Base-by-base conservation (phyloP, 2,888 invertebrate species). In the Eretmocerus hayati region DNA sequence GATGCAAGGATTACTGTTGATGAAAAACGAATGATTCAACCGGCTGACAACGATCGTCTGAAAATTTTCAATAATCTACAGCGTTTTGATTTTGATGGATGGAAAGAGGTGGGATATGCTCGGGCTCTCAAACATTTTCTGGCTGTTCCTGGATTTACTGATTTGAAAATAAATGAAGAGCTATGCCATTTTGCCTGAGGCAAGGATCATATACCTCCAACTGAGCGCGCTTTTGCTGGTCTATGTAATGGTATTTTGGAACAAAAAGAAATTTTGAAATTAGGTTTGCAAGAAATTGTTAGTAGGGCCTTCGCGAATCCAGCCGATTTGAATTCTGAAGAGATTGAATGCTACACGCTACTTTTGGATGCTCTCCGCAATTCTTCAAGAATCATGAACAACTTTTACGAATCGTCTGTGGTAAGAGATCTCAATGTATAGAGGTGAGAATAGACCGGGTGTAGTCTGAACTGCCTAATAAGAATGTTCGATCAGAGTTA, bases 101-200 rank as follows among this genome's bases (percentile, higher is more conserved):
- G 52, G 52, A 54, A 54, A 26, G 52, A 55, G 19, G 54, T 55
- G 1, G 42, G 54, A 11, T 55, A 50, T 32, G 23, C 54, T 13
- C 38, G 13, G 18, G 42, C 48, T 13, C 43, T 55, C 3, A 55
- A 49, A 35, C 16, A 13, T 39, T 47, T 42, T 41, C 21, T 33
- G 16, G 46, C 54, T 9, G 26, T 33, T 4, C 47, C 52, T 4
- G 54, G 46, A 3, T 54, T 52, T 39, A 37, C 19, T 9, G 52
- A 55, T 3, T 18, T 48, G 11, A 50, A 46, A 11, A 30, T 53
- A 1, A 61, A 64, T 42, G 61, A 65, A 41, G 63, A 64, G 8
- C 62, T 63, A 0, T 62, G 59, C 1, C 59, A 57, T 43, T 62
- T 53, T 2, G 36, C 41, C 15, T 51, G 38, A 30, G 33, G n/a